Base-by-base conservation (phyloP, 1,140 invertebrate species). In the Pseudomyrmex pallidus region DNA sequence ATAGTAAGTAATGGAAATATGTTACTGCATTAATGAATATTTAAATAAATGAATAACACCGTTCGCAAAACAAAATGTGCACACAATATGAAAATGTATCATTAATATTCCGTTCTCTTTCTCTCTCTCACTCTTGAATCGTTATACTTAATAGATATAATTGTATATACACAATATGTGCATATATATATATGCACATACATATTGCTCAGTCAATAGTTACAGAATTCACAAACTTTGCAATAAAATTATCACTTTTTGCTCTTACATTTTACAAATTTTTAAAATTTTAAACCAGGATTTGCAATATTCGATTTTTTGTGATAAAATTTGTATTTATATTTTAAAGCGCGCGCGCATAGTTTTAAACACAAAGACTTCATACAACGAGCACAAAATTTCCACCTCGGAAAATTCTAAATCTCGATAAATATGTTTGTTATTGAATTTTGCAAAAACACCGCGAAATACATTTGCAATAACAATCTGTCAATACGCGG, bases 21-120 rank as follows among this genome's bases (percentile, higher is more conserved):
- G 15, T 59, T 57, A 35, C 50, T 25, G n/a, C 8, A 50, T 59
- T 72, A 59, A 80, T 68, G 35, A 78, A 78, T 20, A 70, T 35
- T 72, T 72, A 13, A 50, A 48, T 59, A 72, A 57, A 59, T n/a
- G 25, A 64, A 52, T 66, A 5, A 59, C 70, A 59, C 22, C 10
- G 3, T 25, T 25, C 25, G 13, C 22, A 78, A 59, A 22, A 64
- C 13, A 67, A 48, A 59, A 78, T 25, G 17, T 25, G 17, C 9
- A 48, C 44, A 20, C 15, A 10, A 70, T 17, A 50, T 70, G 20
- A 17, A 61, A 72, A 48, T 80, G 56, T 59, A 72, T 64, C 46
- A 5, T 74, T 15, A 61, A 61, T 22, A 10, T 44, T 13, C 25
- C 20, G 13, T 20, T 44, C 2, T n/a, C 2, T 7, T 9, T n/a